Evolutionary conservation across 2,113 vertebrate species (phyloP), one percentile per base, ranked within the genome.

Genomic region (Eidolon helvum): DNA sequence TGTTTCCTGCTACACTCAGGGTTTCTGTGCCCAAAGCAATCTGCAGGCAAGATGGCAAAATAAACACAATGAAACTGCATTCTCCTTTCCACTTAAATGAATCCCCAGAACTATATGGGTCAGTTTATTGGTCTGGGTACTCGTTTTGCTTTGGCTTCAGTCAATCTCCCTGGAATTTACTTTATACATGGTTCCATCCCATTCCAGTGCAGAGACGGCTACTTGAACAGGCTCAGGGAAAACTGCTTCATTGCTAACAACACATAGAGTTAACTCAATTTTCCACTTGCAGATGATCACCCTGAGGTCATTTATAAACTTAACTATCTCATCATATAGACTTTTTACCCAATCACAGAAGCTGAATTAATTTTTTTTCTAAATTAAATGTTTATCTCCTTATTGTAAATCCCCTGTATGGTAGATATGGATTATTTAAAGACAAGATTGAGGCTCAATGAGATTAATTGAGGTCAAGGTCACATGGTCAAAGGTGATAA

Each of bases 11-110:
- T 57, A 99, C 98, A 80, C 98, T 99, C 96, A 99, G 98, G 48
- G 98, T 96, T 61, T 98, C 99, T 16, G 98, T 99, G 97, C 98
- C 99, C 98, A 99, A 97, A 33, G 98, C 99, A 95, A 99, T 99
- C 99, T 99, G 55, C 91, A 24, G 45, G 35, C 16, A 50, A 84
- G 94, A 91, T 14, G 48, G 48, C 45, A 84, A 92, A 87, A 45
- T 40, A 68, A 92, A 57, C 55, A 74, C 24, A 93, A 53, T 63
- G 61, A 95, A 83, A 82, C 80, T 12, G 14, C 59, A 19, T 72
- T 69, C 8, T 68, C n/a, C 66, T 38, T 61, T 65, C 57, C 87
- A 43, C 22, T 35, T 90, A 35, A 80, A 55, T 87, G 43, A 57
- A 82, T 80, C 55, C 28, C 40, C 21, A 40, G 40, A 90, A 90